These are phyloP conservation scores for Puma concolor DNA, from an alignment of 2,113 vertebrate genomes.

Conservation along the genomic window DNA sequence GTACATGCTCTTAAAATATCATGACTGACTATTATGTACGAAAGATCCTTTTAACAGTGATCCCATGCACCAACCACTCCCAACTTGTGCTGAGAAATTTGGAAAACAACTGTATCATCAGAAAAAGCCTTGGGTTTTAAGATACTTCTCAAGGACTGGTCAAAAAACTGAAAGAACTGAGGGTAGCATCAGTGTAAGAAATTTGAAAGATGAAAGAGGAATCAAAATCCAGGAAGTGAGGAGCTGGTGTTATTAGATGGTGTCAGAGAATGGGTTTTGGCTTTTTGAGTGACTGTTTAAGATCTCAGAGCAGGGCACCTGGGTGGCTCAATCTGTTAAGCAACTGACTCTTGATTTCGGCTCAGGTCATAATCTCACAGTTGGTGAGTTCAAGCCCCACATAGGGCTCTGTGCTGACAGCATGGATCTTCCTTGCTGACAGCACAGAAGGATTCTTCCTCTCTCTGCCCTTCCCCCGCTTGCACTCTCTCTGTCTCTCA, in stretches of 20 bases:
- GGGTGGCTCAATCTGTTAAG: no score
- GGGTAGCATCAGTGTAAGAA: background rate
- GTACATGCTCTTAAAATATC: background rate
- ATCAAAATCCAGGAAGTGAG: background rate
- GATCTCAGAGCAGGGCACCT: background rate
- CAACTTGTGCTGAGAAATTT: background rate
- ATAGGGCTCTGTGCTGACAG: no score
- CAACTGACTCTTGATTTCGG: no score
- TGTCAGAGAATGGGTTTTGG: background rate
- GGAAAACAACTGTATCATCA: background rate
- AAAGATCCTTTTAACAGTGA: background rate
- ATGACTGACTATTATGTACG: background rate
- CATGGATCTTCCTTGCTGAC: no score
- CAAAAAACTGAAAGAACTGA: background rate
- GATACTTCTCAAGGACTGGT: background rate
- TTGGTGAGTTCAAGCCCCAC: no score
- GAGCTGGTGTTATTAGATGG: background rate
- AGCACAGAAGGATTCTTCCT: no score
- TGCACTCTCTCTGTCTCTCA: no score
- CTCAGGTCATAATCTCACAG: no score
- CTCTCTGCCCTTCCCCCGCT: no score
- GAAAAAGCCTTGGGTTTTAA: background rate
- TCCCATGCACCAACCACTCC: background rate
- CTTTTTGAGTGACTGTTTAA: background rate
- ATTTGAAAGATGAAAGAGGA: background rate